Conservation (phyloP, 2,888 invertebrate genomes). For the Platycheirus albimanus region DNA sequence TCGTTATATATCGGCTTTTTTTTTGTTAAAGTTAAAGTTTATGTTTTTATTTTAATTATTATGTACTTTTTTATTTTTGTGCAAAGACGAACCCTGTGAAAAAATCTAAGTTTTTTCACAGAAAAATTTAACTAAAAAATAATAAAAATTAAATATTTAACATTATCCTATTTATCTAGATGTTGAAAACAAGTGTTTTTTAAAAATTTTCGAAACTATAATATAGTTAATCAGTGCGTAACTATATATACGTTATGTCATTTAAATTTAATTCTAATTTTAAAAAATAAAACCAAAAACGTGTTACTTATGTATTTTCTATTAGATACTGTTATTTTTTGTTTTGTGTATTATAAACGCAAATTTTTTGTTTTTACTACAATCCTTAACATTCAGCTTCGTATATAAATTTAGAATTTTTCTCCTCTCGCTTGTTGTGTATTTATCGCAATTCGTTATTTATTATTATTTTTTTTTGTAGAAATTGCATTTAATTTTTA, state of each 20-base stretch:
- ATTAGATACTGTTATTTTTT: constrained; percentile 27
- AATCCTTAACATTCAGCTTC: constrained; percentile 66
- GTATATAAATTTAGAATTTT: constrained; percentile 74
- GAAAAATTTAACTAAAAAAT: constrained; percentile 57
- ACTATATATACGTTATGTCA: constrained; percentile 59
- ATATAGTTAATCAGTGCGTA: constrained; percentile 64
- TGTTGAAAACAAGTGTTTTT: constrained; percentile 13
- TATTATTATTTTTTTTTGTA: constrained; percentile 44
- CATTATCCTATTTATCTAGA: constrained; percentile 44
- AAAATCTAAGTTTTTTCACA: constrained; percentile 66
- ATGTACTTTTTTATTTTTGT: constrained; percentile 74
- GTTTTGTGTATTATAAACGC: constrained; percentile 33
- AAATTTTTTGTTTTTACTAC: constrained; percentile 43
- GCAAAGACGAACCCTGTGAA: constrained; percentile 76
- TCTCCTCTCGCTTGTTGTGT: constrained; percentile 47
- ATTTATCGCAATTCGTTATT: constrained; percentile 65
- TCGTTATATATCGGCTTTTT: constrained; percentile 66
- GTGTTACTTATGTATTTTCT: constrained; percentile 27
- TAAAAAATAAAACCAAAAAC: constrained; percentile 47
- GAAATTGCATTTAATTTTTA: constrained; percentile 71
- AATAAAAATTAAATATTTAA: constrained; percentile 25
- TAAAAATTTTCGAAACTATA: constrained; percentile 31
- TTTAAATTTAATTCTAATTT: constrained; percentile 17
- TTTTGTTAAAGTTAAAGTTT: constrained; percentile 7
- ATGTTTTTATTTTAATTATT: constrained; percentile 10